Evolutionary conservation across 1,140 invertebrate genomes (phyloP).

Genomic region (Tribolium madens): DNA sequence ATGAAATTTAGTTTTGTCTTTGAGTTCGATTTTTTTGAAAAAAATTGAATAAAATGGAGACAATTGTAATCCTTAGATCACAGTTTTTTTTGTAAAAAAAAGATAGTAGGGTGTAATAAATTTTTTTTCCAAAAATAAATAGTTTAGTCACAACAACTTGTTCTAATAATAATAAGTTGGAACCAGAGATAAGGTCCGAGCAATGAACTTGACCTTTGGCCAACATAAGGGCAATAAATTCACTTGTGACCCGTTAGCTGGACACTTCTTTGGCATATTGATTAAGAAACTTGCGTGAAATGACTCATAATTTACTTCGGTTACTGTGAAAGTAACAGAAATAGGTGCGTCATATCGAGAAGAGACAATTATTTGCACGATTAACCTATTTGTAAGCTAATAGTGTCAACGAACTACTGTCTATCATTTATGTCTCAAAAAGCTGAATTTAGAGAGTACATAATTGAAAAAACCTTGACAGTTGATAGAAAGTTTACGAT

Average conservation of each 20-base stretch:
- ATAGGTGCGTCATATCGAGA: background rate
- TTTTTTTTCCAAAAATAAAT: too few species aligned
- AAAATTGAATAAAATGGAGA: too few species aligned
- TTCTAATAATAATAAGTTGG: background rate
- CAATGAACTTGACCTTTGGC: slow-evolving; percentile 8
- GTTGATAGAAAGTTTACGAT: too few species aligned
- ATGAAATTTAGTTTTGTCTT: too few species aligned
- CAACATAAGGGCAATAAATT: slow-evolving; percentile 13
- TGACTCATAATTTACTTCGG: slow-evolving; percentile 5
- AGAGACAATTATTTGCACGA: background rate
- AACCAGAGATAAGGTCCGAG: background rate
- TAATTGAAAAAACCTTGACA: too few species aligned
- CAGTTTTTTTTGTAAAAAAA: too few species aligned
- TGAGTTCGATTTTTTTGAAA: too few species aligned
- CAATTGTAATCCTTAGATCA: too few species aligned
- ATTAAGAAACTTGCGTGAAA: slow-evolving; percentile 7
- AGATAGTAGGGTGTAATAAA: too few species aligned
- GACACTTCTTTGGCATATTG: slow-evolving; percentile 9
- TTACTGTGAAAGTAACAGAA: background rate
- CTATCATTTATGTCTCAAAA: background rate
- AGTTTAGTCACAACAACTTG: too few species aligned
- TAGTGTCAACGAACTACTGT: slow-evolving; percentile 5
- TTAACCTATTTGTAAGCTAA: background rate
- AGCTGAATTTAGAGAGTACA: too few species aligned
- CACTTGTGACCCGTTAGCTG: slow-evolving; percentile 4